Base-by-base conservation (phyloP, 2,113 vertebrate species). In the Etheostoma spectabile region DNA sequence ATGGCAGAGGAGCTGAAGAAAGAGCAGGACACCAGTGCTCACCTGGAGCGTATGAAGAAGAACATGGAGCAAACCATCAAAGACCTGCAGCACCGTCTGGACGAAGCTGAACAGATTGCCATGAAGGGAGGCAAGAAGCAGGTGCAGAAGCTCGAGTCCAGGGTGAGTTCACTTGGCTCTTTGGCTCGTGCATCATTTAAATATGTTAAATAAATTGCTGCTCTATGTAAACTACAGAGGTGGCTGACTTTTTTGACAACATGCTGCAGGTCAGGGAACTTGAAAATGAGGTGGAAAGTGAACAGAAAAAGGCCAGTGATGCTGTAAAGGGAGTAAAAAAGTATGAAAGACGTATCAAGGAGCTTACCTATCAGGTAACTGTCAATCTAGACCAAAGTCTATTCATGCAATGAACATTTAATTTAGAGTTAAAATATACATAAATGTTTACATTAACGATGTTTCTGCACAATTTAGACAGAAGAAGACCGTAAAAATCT, bases 1-100 rank as follows among this genome's bases (percentile, higher is more conserved):
- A 96, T 97, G 95, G 96, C 95, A 72, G 96, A 98, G 90, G 96
- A n/a, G n/a, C n/a, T n/a, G 97, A 97, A 98, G 95, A 97, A 97
- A 82, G 96, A 98, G 88, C 96, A 97, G 93, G 96, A 97, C 79
- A 96, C 96, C 76, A 97, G 95, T n/a, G 93, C 96, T 93, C 97
- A n/a, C 91, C 94, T 98, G 94, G 97, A 99, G 94, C 95, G 96
- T 0, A 95, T 95, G 95, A 95, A 94, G 83, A 94, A 94, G 86
- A 93, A 93, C 90, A 92, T 93, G 91, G 90, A 93, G 80, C 92
- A 92, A 46, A 93, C 92, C 83, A n/a, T 95, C 76, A 94, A 94
- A 92, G 30, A 30, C 30, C n/a, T n/a, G 30, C 30, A 30, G 30
- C 30, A 30, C 30, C 30, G 30, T 30, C 30, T n/a, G 30, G 30